Evolutionary conservation across 1,140 invertebrate genomes (phyloP), one percentile per base, ranked within the genome.

Genomic region (Arion vulgaris): DNA sequence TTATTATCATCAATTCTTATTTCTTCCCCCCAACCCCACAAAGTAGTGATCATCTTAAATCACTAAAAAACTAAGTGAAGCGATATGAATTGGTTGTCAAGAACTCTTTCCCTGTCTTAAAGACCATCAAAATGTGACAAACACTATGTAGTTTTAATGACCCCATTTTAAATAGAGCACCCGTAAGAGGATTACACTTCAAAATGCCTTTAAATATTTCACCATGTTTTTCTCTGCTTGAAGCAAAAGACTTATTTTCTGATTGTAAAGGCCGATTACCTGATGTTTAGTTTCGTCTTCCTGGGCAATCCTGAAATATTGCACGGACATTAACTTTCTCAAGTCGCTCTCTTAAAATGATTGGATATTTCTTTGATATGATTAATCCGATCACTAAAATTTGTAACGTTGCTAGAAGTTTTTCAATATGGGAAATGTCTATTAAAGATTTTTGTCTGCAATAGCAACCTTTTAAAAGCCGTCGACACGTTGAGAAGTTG

Each of bases 341-440:
- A 36, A 41, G 41, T 68, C 76, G 15, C 49, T 38, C 68, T 80
- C 68, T 80, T 80, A 71, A 45, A 80, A 80, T 80, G 62, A 80
- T 80, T 69, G 76, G 57, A 68, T 78, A 78, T 68, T 78, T 78
- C 53, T 78, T 38, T 78, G 76, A 78, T 78, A 78, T 62, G 76
- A 78, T 78, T 78, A 78, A 78, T 19, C 76, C 26, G 53, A 78
- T 57, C 57, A 78, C 41, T 51, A 76, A 76, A 76, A 34, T 7
- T 49, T 76, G 7, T 34, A 76, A 45, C 41, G 13, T n/a, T 17
- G 74, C 28, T 26, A 36, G n/a, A 5, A 76, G 39, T 34, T 36
- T 32, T 76, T 57, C 74, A 76, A 76, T 76, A 49, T 53, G 45
- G 45, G 53, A 41, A 49, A 76, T 57, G 74, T n/a, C 74, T 76